Evolutionary conservation across 2,797 vertebrate genomes (phyloP), one percentile per base, ranked within the genome.

Genomic region (Sternarchorhynchus goeldii): DNA sequence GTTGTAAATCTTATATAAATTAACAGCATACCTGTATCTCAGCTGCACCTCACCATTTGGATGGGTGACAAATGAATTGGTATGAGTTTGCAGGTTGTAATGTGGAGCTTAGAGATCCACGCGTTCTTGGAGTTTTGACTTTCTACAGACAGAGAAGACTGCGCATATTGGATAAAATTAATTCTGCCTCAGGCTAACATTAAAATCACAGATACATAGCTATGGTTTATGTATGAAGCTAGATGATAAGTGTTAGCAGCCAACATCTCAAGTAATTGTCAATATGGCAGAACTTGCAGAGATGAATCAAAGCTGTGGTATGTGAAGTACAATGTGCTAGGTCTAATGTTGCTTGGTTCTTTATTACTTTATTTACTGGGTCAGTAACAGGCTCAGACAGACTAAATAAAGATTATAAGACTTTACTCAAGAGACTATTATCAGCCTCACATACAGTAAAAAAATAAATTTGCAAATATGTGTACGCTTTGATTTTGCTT

Each of bases 11-110:
- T 21, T 41, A 32, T 80, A 76, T 83, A 84, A 83, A 86, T 87
- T 88, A 88, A 6, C 81, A 79, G 82, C 85, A 87, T 87, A 87
- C 56, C 64, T 84, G 45, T 50, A 50, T 10, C 45, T 50, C 45
- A 12, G 12, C 12, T 12, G 10, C 45, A 50, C 8, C 45, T 50
- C 45, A 50, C 14, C 45, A 12, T 50, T 12, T 50, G 12, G 10
- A 12, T 50, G 45, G 87, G 81, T 88, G 88, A 89, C 85, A 81
- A 83, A 75, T 73, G 78, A 78, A 55, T 18, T 77, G 10, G 14
- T 74, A 81, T 83, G 88, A 91, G 86, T 86, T 87, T 86, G 75
- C 83, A 72, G 81, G 82, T 56, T 53, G 5, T 5, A 53, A 17
- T 55, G 17, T 20, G 34, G 25, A 50, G 14, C 18, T 55, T 36